Percentiles rank a stretch among this genome's conserved stretches.
phyloP scores from a whole-genome alignment of 2,113 vertebrate species.

The Periophthalmus modestus region DNA sequence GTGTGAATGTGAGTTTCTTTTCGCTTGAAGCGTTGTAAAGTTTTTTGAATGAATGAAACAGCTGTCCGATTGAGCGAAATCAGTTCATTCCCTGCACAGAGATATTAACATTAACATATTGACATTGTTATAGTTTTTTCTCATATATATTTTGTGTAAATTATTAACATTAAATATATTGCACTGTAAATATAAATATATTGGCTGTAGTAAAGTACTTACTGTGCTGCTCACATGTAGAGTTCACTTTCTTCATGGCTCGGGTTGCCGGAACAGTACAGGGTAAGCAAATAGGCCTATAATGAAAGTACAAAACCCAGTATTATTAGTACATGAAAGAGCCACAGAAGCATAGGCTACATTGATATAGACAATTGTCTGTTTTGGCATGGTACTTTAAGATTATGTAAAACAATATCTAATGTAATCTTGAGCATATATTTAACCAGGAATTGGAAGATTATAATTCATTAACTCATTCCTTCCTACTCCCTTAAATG shows the following conservation, averaged over 20 bases:
- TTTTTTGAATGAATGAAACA: conserved; percentile 64
- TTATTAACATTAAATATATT: not conserved
- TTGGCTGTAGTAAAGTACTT: conserved; percentile 15
- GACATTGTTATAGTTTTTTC: too few species aligned
- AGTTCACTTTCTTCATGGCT: conserved; percentile 66
- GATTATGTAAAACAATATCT: too few species aligned
- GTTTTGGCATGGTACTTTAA: too few species aligned
- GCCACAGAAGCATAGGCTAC: too few species aligned
- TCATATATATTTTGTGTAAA: not conserved
- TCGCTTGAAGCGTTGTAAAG: not conserved
- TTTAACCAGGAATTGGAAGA: too few species aligned
- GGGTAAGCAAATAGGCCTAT: conserved; percentile 75
- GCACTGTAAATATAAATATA: not conserved
- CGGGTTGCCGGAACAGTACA: conserved; percentile 69
- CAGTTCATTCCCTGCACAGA: conserved; percentile 55
- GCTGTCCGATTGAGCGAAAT: conserved; percentile 39
- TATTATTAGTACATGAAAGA: not conserved
- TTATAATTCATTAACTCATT: too few species aligned
- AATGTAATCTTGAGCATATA: too few species aligned
- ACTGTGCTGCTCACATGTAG: conserved; percentile 74
- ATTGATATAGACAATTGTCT: too few species aligned
- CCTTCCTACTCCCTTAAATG: too few species aligned
- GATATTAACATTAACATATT: not conserved
- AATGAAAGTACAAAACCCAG: not conserved
- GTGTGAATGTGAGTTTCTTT: conserved; percentile 56